Conservation (phyloP, 2,113 vertebrate species). For the Eulemur macaco region DNA sequence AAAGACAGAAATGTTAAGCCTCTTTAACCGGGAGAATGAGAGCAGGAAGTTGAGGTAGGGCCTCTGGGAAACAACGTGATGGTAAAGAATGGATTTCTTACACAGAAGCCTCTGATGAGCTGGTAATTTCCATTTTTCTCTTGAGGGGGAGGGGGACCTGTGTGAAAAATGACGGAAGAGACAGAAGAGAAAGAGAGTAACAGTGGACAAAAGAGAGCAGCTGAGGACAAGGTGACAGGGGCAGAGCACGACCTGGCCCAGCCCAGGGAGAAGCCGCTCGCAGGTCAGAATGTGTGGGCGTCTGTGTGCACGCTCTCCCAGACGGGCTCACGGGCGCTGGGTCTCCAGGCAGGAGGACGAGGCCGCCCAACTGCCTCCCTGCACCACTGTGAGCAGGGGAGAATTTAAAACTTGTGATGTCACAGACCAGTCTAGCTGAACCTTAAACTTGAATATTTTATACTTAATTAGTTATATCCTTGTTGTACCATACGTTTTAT, state of each 20-base stretch:
- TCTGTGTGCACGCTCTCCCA: background rate
- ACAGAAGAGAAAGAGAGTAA: background rate
- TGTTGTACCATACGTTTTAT: background rate
- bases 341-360: too few species aligned
- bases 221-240: background rate
- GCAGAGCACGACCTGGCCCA: accelerated
- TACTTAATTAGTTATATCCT: too few species aligned
- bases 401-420: background rate
- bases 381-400: background rate
- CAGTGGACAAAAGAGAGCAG: background rate
- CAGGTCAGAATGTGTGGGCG: accelerated
- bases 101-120: background rate
- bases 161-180: background rate
- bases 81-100: background rate
- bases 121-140: background rate
- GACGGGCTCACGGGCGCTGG: accelerated
- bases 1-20: background rate
- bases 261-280: background rate
- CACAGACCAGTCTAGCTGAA: background rate
- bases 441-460: background rate
- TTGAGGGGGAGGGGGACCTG: background rate
- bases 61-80: background rate
- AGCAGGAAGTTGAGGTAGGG: background rate
- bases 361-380: background rate
- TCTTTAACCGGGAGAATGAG: background rate